A percentile compares a stretch with the other conserved stretches of the same genome.
phyloP scores from a whole-genome alignment of 2,797 vertebrate genomes.

The Vespertilio murinus region DNA sequence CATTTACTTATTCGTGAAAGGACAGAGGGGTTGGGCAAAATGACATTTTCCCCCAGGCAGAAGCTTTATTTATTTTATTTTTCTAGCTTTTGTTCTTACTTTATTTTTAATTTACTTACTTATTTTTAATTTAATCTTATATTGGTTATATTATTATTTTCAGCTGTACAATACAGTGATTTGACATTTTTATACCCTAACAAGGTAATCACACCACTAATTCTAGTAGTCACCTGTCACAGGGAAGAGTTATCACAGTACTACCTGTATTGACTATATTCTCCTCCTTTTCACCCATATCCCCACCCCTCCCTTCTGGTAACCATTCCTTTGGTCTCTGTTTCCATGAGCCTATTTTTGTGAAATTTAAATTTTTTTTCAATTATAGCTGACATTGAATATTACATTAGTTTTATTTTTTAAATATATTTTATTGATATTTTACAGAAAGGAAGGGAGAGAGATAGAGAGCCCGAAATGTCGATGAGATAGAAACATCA shows the following conservation, averaged over 20 bases:
- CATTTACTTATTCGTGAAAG: slow-evolving; percentile 38
- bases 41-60: neutral
- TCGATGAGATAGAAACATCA: too few relatives aligned
- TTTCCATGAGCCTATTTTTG: neutral
- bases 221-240: neutral
- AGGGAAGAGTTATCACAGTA: neutral
- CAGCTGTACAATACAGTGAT: neutral
- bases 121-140: neutral
- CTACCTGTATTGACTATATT: neutral
- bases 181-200: neutral
- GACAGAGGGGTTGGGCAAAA: neutral
- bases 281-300: neutral
- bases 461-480: too few relatives aligned
- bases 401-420: neutral
- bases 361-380: neutral
- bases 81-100: neutral
- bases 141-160: neutral
- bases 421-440: too few relatives aligned
- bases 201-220: neutral
- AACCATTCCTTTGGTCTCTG: neutral
- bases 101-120: neutral
- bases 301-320: neutral
- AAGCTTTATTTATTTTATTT: neutral
- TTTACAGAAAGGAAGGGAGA: too few relatives aligned
- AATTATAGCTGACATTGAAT: neutral